Conservation (phyloP, 2,113 vertebrate species). For the Columba janthina region DNA sequence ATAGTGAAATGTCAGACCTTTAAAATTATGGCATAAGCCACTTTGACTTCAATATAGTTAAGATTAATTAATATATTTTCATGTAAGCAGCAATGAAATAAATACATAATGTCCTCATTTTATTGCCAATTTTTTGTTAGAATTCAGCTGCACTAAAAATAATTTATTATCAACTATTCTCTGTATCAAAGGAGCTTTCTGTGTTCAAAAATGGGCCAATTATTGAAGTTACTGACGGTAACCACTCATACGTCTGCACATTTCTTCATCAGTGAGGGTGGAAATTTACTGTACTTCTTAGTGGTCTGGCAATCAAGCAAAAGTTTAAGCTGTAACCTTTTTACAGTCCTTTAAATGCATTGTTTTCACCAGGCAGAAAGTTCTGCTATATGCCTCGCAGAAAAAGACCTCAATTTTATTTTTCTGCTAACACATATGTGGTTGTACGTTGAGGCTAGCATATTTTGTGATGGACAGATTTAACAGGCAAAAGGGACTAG, state of each 20-base stretch:
- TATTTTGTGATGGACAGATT: slow-evolving; percentile 17
- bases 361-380: neutral
- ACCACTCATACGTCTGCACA: neutral
- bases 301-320: neutral
- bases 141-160: neutral
- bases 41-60: neutral
- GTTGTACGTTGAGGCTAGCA: neutral
- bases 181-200: neutral
- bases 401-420: rapidly evolving
- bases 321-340: neutral
- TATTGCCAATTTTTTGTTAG: neutral
- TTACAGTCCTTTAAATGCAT: neutral
- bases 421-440: neutral
- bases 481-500: neutral
- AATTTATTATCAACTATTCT: neutral
- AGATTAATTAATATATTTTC: neutral
- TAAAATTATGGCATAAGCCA: neutral
- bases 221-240: neutral
- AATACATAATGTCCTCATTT: neutral
- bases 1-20: neutral
- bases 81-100: neutral
- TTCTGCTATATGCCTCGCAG: neutral
- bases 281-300: neutral
- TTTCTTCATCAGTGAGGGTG: neutral
- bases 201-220: neutral